Conservation (phyloP, 2,113 vertebrate species). For the Columba janthina region DNA sequence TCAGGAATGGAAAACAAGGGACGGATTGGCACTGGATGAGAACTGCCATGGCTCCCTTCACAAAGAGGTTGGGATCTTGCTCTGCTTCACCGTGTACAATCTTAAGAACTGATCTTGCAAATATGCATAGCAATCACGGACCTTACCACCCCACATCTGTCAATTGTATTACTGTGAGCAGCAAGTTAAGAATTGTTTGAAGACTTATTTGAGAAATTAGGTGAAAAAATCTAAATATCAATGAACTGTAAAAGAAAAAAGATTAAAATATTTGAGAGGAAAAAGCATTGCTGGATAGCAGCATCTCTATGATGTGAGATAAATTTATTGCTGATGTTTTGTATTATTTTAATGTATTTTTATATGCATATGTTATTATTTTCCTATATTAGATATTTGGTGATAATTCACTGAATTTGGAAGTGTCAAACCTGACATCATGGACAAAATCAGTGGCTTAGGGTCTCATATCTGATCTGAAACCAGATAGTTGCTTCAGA, state of each 20-base stretch:
- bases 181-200: not conserved
- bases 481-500: not conserved
- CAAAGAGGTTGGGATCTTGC: not conserved
- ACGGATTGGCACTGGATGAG: not conserved
- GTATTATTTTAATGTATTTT: not conserved
- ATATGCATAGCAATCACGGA: not conserved
- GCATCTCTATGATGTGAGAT: not conserved
- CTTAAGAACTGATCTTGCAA: not conserved
- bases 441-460: not conserved
- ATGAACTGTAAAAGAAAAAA: not conserved
- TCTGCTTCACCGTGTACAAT: not conserved
- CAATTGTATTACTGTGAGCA: not conserved
- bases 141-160: not conserved
- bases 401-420: not conserved
- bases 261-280: not conserved
- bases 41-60: not conserved
- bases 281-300: not conserved
- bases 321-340: not conserved
- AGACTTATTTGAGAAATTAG: not conserved
- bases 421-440: not conserved
- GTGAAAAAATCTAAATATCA: not conserved
- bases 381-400: not conserved
- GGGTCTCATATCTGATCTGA: not conserved
- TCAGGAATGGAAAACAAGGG: not conserved
- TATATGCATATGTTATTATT: not conserved